Conservation (phyloP, 2,888 invertebrate species). For the Torymus texanus region DNA sequence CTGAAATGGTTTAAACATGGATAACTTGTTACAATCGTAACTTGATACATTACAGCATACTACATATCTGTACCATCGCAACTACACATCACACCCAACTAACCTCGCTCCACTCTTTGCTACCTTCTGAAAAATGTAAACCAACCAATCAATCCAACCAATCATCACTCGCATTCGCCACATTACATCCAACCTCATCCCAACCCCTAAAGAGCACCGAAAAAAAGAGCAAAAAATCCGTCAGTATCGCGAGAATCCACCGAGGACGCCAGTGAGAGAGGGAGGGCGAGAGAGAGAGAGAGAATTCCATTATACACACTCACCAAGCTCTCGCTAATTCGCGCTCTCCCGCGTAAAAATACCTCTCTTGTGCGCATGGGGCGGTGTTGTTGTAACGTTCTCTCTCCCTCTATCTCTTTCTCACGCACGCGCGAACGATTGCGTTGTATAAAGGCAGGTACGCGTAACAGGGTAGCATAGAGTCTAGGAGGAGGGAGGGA, state of each 20-base stretch:
- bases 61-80: too few species aligned
- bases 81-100: too few species aligned
- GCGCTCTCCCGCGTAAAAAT: not conserved
- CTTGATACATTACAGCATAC: too few species aligned
- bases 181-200: not conserved
- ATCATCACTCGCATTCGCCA: too few species aligned
- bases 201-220: not conserved
- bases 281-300: too few species aligned
- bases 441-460: conserved; percentile 48
- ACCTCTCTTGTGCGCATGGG: not conserved
- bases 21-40: too few species aligned
- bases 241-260: conserved; percentile 19
- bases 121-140: too few species aligned
- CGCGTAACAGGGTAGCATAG: conserved; percentile 61
- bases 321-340: not conserved
- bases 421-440: not conserved
- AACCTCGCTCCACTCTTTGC: too few species aligned
- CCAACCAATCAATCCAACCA: too few species aligned
- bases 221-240: conserved; percentile 9
- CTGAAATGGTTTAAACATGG: too few species aligned
- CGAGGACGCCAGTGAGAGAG: not conserved
- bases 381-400: conserved; percentile 1
- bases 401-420: too few species aligned
- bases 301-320: too few species aligned
- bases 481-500: conserved; percentile 62